These are phyloP conservation scores for Eupeodes luniger DNA, from an alignment of 2,888 invertebrate species.

Conservation along the genomic window DNA sequence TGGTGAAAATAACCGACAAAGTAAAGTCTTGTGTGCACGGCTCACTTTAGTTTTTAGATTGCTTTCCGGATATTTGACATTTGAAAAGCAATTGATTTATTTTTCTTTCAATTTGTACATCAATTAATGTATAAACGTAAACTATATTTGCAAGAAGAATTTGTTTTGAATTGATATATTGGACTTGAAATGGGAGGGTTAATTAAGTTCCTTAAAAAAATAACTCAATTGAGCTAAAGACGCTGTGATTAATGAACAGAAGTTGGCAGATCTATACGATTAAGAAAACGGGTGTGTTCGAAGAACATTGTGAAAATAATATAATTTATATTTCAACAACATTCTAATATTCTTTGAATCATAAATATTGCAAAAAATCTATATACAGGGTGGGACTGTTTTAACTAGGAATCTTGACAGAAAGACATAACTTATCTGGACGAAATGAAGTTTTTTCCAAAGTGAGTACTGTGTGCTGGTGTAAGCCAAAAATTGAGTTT, in stretches of 20 bases:
- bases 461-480: too few relatives aligned
- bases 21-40: constrained; percentile 13
- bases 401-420: too few relatives aligned
- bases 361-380: too few relatives aligned
- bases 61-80: neutral
- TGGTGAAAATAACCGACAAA: constrained; percentile 12
- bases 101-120: neutral
- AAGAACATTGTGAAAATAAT: neutral
- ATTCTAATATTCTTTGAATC: too few relatives aligned
- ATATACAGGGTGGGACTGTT: too few relatives aligned
- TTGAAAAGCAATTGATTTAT: neutral
- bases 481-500: too few relatives aligned
- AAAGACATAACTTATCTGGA: too few relatives aligned
- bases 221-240: neutral
- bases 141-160: too few relatives aligned
- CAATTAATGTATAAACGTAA: too few relatives aligned
- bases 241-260: neutral
- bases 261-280: neutral
- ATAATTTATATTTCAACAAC: too few relatives aligned
- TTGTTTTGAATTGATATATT: neutral
- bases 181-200: neutral
- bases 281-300: neutral
- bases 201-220: neutral
- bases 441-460: too few relatives aligned
- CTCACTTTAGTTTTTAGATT: neutral